Conservation (phyloP, 2,113 vertebrate species). For the Solea senegalensis region DNA sequence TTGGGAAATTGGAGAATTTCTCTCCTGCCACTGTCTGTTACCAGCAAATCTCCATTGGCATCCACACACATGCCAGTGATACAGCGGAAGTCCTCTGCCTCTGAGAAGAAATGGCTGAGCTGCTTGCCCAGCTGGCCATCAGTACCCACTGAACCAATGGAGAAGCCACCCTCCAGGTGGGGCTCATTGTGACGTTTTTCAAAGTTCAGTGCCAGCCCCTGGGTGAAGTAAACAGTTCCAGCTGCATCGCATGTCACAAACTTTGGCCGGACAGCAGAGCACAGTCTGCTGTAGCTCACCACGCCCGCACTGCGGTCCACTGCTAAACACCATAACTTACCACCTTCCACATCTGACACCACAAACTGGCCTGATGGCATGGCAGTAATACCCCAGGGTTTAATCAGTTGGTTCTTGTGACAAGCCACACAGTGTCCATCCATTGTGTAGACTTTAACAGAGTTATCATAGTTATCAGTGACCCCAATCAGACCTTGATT, state of each 20-base stretch:
- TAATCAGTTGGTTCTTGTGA: slow-evolving; percentile 94
- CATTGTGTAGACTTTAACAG: slow-evolving; percentile 95
- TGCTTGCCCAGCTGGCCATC: slow-evolving; percentile 95
- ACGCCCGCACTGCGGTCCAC: slow-evolving; percentile 92
- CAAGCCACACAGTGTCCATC: slow-evolving; percentile 94
- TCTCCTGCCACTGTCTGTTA: slow-evolving; percentile 94
- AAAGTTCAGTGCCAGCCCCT: slow-evolving; percentile 93
- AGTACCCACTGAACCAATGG: slow-evolving; percentile 90
- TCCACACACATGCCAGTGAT: slow-evolving; percentile 99
- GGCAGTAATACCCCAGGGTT: slow-evolving; percentile 96
- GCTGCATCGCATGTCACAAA: slow-evolving; percentile 94
- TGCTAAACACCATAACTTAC: slow-evolving; percentile 94
- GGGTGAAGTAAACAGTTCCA: slow-evolving; percentile 96
- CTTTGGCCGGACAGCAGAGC: slow-evolving; percentile 93
- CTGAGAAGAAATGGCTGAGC: slow-evolving; percentile 97
- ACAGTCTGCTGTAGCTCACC: slow-evolving; percentile 92
- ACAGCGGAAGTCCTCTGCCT: slow-evolving; percentile 95
- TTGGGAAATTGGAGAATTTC: slow-evolving; percentile 97
- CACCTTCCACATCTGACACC: slow-evolving; percentile 95
- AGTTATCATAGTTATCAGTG: slow-evolving; percentile 97
- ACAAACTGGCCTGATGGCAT: slow-evolving; percentile 95
- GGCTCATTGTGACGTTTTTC: slow-evolving; percentile 95
- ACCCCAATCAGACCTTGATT: slow-evolving; percentile 93
- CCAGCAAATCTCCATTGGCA: slow-evolving; percentile 91
- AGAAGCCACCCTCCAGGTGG: slow-evolving; percentile 95